These are phyloP conservation scores for Echinometra lucunter DNA, from an alignment of 53 echinoderm and acorn worm species.

Conservation along the genomic window DNA sequence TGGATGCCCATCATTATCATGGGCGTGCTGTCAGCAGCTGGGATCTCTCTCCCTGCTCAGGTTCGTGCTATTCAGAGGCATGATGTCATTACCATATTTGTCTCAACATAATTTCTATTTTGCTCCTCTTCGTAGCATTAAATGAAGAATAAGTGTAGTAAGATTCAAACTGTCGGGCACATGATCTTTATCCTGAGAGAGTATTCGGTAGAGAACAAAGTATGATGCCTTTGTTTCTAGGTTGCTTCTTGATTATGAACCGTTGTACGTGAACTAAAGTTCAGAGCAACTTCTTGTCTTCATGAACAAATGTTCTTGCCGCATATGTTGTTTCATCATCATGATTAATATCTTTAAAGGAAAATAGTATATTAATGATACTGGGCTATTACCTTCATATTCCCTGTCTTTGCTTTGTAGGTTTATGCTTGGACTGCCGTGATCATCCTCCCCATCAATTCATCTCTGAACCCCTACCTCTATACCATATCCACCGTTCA, in stretches of 20 bases:
- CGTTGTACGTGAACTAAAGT: too few relatives aligned
- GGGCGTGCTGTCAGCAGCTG: conserved; percentile 57
- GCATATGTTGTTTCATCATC: too few relatives aligned
- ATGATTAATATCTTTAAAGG: background rate
- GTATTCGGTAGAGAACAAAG: too few relatives aligned
- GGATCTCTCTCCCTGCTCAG: conserved; percentile 70
- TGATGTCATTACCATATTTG: background rate
- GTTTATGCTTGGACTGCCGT: conserved; percentile 70
- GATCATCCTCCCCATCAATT: conserved; percentile 69
- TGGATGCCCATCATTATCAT: conserved; percentile 90
- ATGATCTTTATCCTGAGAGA: too few relatives aligned
- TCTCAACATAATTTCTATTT: too few relatives aligned
- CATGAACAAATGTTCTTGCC: background rate
- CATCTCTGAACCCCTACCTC: conserved; percentile 72
- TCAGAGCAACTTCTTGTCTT: background rate
- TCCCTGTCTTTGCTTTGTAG: background rate
- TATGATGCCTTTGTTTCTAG: too few relatives aligned
- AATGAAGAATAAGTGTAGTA: too few relatives aligned
- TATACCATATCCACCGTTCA: conserved; percentile 68
- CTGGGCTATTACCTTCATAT: too few relatives aligned
- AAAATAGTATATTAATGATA: background rate
- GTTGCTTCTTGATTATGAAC: too few relatives aligned
- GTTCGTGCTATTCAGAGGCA: background rate
- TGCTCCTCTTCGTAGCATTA: too few relatives aligned
- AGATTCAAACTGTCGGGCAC: too few relatives aligned